Percentiles rank a stretch among this genome's conserved stretches.
Evolutionary conservation across 2,113 vertebrate species (phyloP).

Genomic region (Calonectris borealis): DNA sequence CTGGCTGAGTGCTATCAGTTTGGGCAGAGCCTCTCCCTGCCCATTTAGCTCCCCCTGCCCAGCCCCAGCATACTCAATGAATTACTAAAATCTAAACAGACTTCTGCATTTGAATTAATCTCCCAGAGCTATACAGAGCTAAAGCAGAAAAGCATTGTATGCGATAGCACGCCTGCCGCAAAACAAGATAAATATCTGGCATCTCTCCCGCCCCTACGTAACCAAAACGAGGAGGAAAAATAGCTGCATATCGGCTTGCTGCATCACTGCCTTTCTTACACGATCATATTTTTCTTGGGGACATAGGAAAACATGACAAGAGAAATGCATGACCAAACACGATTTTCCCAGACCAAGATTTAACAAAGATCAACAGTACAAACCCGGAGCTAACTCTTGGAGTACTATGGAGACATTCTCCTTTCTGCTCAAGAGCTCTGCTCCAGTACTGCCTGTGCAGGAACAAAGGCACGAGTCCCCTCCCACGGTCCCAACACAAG

Average conservation of each 20-base stretch:
- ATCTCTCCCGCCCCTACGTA: neutral
- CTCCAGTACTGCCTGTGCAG: rapidly evolving
- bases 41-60: neutral
- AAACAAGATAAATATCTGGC: neutral
- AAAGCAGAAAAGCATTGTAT: neutral
- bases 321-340: neutral
- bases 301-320: neutral
- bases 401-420: neutral
- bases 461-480: rapidly evolving
- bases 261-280: neutral
- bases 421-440: neutral
- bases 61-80: neutral
- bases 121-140: neutral
- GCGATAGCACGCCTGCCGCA: neutral
- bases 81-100: neutral
- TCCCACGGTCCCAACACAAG: neutral
- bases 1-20: neutral
- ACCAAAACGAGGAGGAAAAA: neutral
- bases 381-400: neutral
- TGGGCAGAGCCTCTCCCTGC: neutral
- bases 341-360: neutral
- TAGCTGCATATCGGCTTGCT: neutral
- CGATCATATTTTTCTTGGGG: neutral
- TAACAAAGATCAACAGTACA: neutral
- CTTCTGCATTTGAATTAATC: neutral